Evolutionary conservation across 1,140 invertebrate species (phyloP).

Genomic region (Lordiphosa clarofinis): DNA sequence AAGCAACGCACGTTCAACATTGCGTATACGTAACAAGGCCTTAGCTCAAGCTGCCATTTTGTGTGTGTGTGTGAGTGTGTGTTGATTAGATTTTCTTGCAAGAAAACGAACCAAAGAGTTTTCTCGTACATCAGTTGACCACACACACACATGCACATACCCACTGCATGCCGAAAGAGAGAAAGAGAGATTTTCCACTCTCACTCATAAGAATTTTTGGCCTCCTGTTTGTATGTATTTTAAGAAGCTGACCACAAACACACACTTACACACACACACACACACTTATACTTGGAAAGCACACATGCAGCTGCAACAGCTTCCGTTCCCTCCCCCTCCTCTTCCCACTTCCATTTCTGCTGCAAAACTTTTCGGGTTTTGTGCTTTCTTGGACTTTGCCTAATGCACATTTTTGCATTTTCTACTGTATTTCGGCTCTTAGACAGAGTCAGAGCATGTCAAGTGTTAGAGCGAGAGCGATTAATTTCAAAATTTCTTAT

Average conservation of each 20-base stretch:
- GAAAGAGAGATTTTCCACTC: conserved; percentile 36
- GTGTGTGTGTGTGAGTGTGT: conserved; percentile 26
- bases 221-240: conserved; percentile 50
- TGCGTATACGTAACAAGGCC: conserved; percentile 65
- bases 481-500: conserved; percentile 68
- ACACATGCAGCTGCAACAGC: conserved; percentile 45
- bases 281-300: conserved; percentile 15
- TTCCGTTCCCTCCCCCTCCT: conserved; percentile 14
- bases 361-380: conserved; percentile 43
- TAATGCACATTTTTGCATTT: conserved; percentile 76
- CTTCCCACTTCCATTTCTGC: neutral
- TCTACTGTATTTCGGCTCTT: conserved; percentile 16
- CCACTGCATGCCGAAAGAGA: conserved; percentile 7
- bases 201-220: conserved; percentile 64
- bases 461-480: conserved; percentile 54
- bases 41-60: conserved; percentile 15
- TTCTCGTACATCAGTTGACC: conserved; percentile 63
- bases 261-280: conserved; percentile 3
- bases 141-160: conserved; percentile 27
- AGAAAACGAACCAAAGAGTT: conserved; percentile 75
- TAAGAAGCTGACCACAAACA: conserved; percentile 63
- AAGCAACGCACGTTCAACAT: conserved; percentile 54
- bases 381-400: conserved; percentile 73
- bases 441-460: conserved; percentile 57
- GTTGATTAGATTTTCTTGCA: conserved; percentile 77